Evolutionary conservation across 37 sponge, comb jelly and placozoan species (phyloP).

Genomic region (Lycopodina hypogea): DNA sequence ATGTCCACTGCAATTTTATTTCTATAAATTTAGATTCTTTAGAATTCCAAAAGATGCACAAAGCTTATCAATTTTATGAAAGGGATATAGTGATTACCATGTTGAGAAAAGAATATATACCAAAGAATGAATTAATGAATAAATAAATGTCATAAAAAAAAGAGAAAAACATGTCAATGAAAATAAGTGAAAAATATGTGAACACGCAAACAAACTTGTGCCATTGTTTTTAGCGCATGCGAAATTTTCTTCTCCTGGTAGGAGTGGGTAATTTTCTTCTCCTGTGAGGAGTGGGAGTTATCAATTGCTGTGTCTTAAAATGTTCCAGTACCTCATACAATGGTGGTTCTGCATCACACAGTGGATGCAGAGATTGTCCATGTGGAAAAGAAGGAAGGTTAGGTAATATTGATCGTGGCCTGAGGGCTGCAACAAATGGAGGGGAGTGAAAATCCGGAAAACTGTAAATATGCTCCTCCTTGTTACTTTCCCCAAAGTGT

Average conservation of each 20-base stretch:
- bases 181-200: no score
- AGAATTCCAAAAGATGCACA: no score
- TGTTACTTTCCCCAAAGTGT: background rate
- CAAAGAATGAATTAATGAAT: no score
- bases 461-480: slow-evolving; percentile 1
- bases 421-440: background rate
- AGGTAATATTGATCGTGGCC: background rate
- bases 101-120: no score
- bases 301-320: background rate
- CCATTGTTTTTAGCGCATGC: background rate
- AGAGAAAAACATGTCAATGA: no score
- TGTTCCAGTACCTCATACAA: slow-evolving; percentile 2
- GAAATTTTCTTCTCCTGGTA: slow-evolving; percentile 7
- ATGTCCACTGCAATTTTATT: no score
- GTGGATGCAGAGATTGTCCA: background rate
- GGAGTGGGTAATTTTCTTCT: background rate
- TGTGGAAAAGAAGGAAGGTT: background rate
- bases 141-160: no score
- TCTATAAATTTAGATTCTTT: no score
- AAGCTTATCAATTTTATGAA: no score
- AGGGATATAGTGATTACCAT: no score
- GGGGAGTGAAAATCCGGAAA: background rate
- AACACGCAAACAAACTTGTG: no score
- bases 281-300: no score
- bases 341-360: background rate